Conservation (phyloP, 2,797 vertebrate genomes). For the Neosilurus mollespiculum region DNA sequence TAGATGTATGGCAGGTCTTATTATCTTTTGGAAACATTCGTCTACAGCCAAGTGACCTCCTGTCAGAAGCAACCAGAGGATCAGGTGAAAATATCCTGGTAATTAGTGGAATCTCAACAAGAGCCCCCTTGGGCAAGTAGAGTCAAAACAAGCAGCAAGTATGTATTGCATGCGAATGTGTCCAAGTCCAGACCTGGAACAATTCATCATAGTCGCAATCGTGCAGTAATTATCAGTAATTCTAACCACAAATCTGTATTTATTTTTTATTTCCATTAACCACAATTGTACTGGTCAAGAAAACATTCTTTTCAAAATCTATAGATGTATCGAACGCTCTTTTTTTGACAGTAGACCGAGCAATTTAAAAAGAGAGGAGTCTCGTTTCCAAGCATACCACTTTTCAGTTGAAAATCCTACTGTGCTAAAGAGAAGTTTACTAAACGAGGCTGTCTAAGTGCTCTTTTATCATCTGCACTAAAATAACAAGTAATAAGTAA, state of each 20-base stretch:
- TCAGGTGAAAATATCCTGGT: conserved; percentile 9
- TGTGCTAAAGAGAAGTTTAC: no score
- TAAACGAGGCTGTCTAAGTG: no score
- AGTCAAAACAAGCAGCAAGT: conserved; percentile 4
- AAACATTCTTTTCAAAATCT: no score
- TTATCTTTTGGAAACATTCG: conserved; percentile 1
- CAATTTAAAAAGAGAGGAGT: not conserved
- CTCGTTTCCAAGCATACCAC: not conserved
- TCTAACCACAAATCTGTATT: not conserved
- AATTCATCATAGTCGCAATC: not conserved
- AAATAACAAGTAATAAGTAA: no score
- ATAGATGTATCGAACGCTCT: not conserved
- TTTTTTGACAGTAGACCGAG: not conserved
- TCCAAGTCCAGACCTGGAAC: not conserved
- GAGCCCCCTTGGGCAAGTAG: not conserved
- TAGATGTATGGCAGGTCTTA: not conserved
- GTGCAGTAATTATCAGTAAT: not conserved
- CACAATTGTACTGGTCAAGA: no score
- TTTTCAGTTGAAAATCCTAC: not conserved
- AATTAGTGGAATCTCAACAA: not conserved
- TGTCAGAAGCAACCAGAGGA: not conserved
- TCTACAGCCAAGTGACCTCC: not conserved
- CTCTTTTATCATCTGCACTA: no score
- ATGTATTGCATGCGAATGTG: conserved; percentile 9
- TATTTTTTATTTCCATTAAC: not conserved